These are phyloP conservation scores for Simalia tracyae DNA, from an alignment of 2,797 vertebrate species.

Conservation along the genomic window DNA sequence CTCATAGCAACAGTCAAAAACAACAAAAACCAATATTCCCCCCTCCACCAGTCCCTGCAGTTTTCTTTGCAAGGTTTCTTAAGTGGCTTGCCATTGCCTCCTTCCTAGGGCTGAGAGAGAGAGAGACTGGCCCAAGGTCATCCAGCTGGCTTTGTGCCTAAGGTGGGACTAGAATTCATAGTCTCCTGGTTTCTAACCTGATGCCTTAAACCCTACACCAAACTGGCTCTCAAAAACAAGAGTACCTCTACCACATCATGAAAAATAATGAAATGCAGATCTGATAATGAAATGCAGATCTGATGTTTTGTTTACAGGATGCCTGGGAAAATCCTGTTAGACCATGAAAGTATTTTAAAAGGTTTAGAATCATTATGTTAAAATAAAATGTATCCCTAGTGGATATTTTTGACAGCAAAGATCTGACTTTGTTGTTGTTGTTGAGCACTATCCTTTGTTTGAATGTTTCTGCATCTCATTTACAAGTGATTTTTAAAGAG, in stretches of 20 bases:
- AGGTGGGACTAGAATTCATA: neutral
- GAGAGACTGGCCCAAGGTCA: neutral
- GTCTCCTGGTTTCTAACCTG: neutral
- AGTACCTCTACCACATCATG: neutral
- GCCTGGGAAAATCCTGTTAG: conserved; percentile 64
- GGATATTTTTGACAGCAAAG: conserved; percentile 53
- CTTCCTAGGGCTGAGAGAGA: neutral
- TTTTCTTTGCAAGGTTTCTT: neutral
- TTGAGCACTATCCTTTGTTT: conserved; percentile 54
- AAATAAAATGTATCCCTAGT: conserved; percentile 49
- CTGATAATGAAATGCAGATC: conserved; percentile 62
- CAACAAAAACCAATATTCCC: neutral
- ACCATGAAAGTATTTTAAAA: conserved; percentile 59
- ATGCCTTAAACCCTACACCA: neutral
- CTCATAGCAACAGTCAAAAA: neutral
- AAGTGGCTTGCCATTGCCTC: neutral
- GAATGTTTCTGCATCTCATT: conserved; percentile 29
- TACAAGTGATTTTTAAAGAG: conserved; percentile 29
- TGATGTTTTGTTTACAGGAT: conserved; percentile 71
- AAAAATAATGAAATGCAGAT: neutral
- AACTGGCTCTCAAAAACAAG: neutral
- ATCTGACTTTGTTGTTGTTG: conserved; percentile 49
- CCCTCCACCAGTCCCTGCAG: neutral
- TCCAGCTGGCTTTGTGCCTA: neutral
- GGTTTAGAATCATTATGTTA: conserved; percentile 62